A percentile compares a stretch with the other conserved stretches of the same genome.
phyloP scores from a whole-genome alignment of 1,140 invertebrate genomes.

The Papilio glaucus region DNA sequence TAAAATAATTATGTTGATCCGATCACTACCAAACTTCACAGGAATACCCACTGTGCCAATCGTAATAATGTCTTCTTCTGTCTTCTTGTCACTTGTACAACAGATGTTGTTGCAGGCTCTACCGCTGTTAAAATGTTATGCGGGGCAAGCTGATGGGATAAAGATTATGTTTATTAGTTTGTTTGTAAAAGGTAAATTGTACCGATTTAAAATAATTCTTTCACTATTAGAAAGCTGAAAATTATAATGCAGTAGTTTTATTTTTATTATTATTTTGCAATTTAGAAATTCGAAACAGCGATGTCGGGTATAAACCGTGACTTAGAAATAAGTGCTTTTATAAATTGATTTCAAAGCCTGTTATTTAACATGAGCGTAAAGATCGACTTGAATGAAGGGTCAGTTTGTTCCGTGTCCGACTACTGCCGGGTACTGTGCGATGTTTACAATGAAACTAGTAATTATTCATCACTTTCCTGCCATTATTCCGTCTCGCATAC shows the following conservation, averaged over 20 bases:
- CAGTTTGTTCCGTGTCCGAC: not conserved
- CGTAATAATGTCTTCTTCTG: too few relatives aligned
- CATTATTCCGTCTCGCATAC: conserved; percentile 40
- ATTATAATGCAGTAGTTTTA: not conserved
- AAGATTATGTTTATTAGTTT: too few relatives aligned
- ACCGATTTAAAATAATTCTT: not conserved
- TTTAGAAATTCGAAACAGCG: not conserved
- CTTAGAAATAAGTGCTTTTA: not conserved
- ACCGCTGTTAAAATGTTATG: too few relatives aligned
- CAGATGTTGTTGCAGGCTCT: too few relatives aligned
- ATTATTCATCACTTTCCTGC: conserved; percentile 58
- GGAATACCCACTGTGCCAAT: too few relatives aligned
- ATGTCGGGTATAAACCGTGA: not conserved
- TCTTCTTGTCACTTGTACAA: too few relatives aligned
- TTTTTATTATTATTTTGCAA: not conserved
- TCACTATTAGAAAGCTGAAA: not conserved
- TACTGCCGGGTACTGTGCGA: conserved; percentile 45
- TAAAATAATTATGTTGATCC: too few relatives aligned
- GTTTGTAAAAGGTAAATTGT: too few relatives aligned
- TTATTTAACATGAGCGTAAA: conserved; percentile 21
- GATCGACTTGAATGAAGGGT: conserved; percentile 18
- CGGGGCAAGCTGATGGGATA: too few relatives aligned
- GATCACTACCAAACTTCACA: too few relatives aligned
- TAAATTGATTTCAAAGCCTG: conserved; percentile 18
- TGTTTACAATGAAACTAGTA: conserved; percentile 55